These are phyloP conservation scores for Siniperca undulata DNA, from an alignment of 2,797 vertebrate genomes.

Conservation along the genomic window DNA sequence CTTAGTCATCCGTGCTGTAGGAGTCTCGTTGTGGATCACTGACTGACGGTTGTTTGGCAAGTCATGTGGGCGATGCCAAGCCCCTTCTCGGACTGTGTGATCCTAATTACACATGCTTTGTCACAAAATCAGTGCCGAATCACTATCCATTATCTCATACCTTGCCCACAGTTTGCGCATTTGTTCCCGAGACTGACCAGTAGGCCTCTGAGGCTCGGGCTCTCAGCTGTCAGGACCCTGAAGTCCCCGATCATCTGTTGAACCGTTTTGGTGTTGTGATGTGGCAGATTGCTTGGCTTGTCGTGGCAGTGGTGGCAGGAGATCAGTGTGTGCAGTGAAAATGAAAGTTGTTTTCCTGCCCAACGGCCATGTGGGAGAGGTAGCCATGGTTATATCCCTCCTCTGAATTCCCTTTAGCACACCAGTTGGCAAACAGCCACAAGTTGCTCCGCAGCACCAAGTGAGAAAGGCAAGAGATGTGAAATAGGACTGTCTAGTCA, in stretches of 20 bases:
- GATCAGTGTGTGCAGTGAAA: slow-evolving; percentile 51
- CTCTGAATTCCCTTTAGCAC: slow-evolving; percentile 51
- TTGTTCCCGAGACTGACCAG: slow-evolving; percentile 18
- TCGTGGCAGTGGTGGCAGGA: slow-evolving; percentile 41
- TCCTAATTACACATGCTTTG: slow-evolving; percentile 31
- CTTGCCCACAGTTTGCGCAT: not conserved
- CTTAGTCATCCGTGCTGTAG: slow-evolving; percentile 28
- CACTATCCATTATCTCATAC: slow-evolving; percentile 1
- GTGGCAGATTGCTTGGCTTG: slow-evolving; percentile 62
- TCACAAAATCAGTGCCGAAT: slow-evolving; percentile 25
- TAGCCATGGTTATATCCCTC: slow-evolving; percentile 72
- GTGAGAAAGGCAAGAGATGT: slow-evolving; percentile 25
- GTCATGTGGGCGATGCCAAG: slow-evolving; percentile 54
- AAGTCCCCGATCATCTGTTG: slow-evolving; percentile 40
- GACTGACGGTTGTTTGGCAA: slow-evolving; percentile 41
- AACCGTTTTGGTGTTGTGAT: slow-evolving; percentile 45
- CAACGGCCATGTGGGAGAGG: slow-evolving; percentile 67
- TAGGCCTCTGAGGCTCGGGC: slow-evolving; percentile 19
- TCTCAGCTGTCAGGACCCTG: slow-evolving; percentile 43
- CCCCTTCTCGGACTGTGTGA: slow-evolving; percentile 13
- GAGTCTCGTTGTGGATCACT: slow-evolving; percentile 44
- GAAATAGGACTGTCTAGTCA: slow-evolving; percentile 36
- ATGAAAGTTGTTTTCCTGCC: slow-evolving; percentile 65
- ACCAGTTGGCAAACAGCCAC: slow-evolving; percentile 64
- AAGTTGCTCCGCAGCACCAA: slow-evolving; percentile 45